These are phyloP conservation scores for Galaxea fascicularis DNA, from an alignment of 92 coral and sea anemone species.

Conservation along the genomic window DNA sequence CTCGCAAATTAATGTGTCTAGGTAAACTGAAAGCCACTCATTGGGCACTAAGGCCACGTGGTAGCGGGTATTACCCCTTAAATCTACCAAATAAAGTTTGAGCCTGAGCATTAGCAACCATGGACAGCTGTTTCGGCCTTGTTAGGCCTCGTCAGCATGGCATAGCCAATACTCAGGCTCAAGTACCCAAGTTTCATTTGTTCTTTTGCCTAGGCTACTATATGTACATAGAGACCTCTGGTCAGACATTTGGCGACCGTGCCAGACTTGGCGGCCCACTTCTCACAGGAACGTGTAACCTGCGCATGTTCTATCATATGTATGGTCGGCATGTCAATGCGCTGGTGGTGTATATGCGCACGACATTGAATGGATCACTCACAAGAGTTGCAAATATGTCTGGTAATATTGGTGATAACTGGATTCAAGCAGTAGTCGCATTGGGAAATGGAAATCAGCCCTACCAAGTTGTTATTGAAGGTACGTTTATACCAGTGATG, in stretches of 20 bases:
- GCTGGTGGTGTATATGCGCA: conserved; percentile 83
- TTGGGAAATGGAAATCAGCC: conserved; percentile 66
- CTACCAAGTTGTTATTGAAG: conserved; percentile 92
- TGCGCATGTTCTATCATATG: conserved; percentile 98
- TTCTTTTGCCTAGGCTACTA: conserved; percentile 73
- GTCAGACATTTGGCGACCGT: conserved; percentile 83
- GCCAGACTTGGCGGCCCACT: conserved; percentile 91
- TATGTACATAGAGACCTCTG: conserved; percentile 85
- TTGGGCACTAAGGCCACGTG: no score
- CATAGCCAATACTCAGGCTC: no score
- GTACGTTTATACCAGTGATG: conserved; percentile 29
- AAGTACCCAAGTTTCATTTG: no score
- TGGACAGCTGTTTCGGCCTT: no score
- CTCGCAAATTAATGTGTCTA: no score
- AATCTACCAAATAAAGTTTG: no score
- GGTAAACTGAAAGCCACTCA: no score
- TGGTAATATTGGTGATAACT: conserved; percentile 90
- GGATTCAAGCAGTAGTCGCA: conserved; percentile 72
- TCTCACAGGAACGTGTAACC: conserved; percentile 81
- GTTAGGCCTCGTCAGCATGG: no score
- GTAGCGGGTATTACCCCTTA: no score
- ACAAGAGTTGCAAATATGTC: conserved; percentile 58
- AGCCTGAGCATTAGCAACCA: no score
- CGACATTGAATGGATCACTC: conserved; percentile 74
- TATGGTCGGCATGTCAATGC: conserved; percentile 84